A percentile compares a stretch with the other conserved stretches of the same genome.
Conservation (phyloP, 2,113 vertebrate genomes). For the Phylloscopus trochiloides region DNA sequence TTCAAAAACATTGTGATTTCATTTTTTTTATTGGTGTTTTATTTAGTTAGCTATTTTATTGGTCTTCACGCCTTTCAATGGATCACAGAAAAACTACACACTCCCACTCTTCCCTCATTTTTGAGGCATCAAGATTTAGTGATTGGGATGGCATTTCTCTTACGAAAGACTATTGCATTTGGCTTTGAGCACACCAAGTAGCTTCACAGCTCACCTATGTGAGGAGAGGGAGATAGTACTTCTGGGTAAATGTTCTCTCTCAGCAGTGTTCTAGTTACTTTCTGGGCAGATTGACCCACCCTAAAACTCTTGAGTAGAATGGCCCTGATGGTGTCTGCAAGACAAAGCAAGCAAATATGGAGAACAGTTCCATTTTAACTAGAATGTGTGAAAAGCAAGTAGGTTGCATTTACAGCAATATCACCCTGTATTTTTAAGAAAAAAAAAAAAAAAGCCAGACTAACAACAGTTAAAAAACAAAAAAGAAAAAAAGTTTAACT, state of each 20-base stretch:
- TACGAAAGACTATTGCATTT: background rate
- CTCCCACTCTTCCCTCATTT: rapidly evolving
- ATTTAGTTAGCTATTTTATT: background rate
- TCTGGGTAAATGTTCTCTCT: background rate
- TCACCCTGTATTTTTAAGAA: background rate
- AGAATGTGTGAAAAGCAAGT: background rate
- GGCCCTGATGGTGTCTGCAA: background rate
- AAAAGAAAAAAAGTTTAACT: background rate
- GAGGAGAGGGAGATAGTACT: background rate
- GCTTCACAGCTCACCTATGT: rapidly evolving
- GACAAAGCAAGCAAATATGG: background rate
- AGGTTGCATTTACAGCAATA: background rate
- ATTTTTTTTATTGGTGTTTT: background rate
- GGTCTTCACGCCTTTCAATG: background rate
- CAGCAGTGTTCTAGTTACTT: background rate
- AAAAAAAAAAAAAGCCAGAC: background rate
- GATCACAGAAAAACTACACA: background rate
- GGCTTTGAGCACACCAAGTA: background rate
- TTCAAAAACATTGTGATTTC: background rate
- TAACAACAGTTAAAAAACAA: background rate
- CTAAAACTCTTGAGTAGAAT: background rate
- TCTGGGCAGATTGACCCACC: background rate
- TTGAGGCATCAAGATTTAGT: background rate
- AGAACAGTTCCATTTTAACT: background rate
- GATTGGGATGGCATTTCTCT: background rate